Evolutionary conservation across 2,113 vertebrate genomes (phyloP).

Genomic region (Neodontobutis hainanensis): DNA sequence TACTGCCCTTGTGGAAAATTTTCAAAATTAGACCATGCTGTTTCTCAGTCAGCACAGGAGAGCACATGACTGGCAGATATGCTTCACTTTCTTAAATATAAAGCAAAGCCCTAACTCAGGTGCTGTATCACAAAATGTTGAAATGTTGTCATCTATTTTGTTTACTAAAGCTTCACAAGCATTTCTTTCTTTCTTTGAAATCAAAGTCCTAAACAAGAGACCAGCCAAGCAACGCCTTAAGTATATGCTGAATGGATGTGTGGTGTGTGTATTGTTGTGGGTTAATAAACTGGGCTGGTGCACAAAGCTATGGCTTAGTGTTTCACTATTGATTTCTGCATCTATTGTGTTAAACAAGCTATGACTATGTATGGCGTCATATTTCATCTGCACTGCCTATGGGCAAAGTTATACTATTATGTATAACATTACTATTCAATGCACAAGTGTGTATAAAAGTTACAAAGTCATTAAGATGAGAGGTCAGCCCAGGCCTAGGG

Average conservation of each 20-base stretch:
- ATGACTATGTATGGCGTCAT: neutral
- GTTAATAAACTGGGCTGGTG: neutral
- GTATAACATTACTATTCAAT: neutral
- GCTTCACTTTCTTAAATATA: too few species aligned
- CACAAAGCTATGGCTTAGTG: neutral
- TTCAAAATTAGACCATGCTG: too few species aligned
- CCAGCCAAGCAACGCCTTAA: neutral
- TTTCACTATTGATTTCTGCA: constrained; percentile 13
- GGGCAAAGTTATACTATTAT: neutral
- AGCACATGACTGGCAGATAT: too few species aligned
- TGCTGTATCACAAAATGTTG: too few species aligned
- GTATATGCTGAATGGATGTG: neutral
- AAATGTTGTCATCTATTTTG: too few species aligned
- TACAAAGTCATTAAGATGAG: neutral
- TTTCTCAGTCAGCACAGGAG: too few species aligned
- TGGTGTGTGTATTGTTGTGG: neutral
- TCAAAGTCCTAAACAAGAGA: neutral
- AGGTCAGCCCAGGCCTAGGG: constrained; percentile 7
- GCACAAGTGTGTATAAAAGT: neutral
- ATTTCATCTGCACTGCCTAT: constrained; percentile 2
- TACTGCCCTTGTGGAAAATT: neutral
- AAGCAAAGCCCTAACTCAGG: too few species aligned
- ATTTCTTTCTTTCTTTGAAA: neutral
- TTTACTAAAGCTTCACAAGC: neutral
- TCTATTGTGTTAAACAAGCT: constrained; percentile 1